These are phyloP conservation scores for Rhyacichthys aspro DNA, from an alignment of 2,797 vertebrate genomes.

Conservation along the genomic window DNA sequence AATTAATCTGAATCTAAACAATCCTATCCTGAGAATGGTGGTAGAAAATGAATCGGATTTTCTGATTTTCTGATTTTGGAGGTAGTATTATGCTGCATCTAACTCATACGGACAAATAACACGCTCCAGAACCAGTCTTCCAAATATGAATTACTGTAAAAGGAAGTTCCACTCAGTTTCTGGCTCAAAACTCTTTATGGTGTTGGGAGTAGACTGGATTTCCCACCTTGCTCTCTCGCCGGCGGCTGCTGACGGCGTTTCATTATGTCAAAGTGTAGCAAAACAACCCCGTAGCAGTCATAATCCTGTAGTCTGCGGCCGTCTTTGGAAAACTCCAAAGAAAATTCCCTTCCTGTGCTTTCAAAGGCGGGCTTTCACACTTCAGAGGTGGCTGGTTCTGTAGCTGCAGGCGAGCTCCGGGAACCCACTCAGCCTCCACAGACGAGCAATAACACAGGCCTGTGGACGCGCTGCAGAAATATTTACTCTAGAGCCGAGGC, in stretches of 20 bases:
- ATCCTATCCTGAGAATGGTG: too few species aligned
- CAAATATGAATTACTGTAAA: conserved; percentile 12
- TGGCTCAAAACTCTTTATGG: conserved; percentile 16
- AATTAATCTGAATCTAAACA: too few species aligned
- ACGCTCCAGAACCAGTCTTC: not conserved
- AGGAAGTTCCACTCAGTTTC: too few species aligned
- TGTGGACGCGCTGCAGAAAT: conserved; percentile 35
- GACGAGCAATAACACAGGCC: conserved; percentile 57
- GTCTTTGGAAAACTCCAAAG: conserved; percentile 63
- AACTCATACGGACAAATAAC: too few species aligned
- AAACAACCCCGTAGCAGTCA: conserved; percentile 72
- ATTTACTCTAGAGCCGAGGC: conserved; percentile 36
- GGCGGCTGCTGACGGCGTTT: conserved; percentile 61
- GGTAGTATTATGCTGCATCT: too few species aligned
- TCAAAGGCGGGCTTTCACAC: conserved; percentile 71
- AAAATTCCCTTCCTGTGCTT: conserved; percentile 68
- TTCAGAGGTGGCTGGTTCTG: conserved; percentile 69
- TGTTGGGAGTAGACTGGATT: conserved; percentile 27
- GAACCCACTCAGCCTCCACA: conserved; percentile 57
- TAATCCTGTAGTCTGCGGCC: conserved; percentile 68
- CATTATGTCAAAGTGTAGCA: conserved; percentile 72
- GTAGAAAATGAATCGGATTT: too few species aligned
- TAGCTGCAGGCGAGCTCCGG: conserved; percentile 59
- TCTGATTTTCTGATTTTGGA: too few species aligned
- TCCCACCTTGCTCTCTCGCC: conserved; percentile 30